These are phyloP conservation scores for Aphelocoma californica DNA, from an alignment of 2,797 vertebrate genomes.

Conservation along the genomic window DNA sequence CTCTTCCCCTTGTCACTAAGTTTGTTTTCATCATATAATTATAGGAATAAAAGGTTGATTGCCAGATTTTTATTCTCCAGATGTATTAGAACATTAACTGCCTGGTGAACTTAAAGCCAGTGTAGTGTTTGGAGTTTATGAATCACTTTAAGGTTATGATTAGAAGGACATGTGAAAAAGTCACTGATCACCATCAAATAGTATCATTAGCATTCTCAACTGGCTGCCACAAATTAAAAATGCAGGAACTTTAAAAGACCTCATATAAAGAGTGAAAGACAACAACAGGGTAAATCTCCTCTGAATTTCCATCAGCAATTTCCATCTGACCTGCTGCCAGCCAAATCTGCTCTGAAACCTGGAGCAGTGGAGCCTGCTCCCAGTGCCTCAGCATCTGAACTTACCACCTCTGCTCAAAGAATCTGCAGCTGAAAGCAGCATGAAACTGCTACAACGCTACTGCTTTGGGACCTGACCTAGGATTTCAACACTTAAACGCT, in stretches of 20 bases:
- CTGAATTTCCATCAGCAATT: neutral
- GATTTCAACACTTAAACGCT: neutral
- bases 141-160: neutral
- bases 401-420: neutral
- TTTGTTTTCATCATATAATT: neutral
- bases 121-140: neutral
- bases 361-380: neutral
- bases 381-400: neutral
- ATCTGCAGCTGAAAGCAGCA: neutral
- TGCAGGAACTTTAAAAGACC: neutral
- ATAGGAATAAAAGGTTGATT: neutral
- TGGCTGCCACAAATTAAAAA: constrained; percentile 5
- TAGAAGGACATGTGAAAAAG: neutral
- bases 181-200: neutral
- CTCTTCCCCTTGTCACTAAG: neutral
- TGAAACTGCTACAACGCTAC: accelerated
- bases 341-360: neutral
- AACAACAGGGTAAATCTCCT: neutral
- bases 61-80: constrained; percentile 13
- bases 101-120: neutral
- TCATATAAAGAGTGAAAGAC: neutral
- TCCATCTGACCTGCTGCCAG: neutral
- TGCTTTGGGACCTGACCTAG: neutral
- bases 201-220: constrained; percentile 17
- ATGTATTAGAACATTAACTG: neutral